These are phyloP conservation scores for Ornithoptera priamus DNA, from an alignment of 2,888 invertebrate genomes.

Conservation along the genomic window DNA sequence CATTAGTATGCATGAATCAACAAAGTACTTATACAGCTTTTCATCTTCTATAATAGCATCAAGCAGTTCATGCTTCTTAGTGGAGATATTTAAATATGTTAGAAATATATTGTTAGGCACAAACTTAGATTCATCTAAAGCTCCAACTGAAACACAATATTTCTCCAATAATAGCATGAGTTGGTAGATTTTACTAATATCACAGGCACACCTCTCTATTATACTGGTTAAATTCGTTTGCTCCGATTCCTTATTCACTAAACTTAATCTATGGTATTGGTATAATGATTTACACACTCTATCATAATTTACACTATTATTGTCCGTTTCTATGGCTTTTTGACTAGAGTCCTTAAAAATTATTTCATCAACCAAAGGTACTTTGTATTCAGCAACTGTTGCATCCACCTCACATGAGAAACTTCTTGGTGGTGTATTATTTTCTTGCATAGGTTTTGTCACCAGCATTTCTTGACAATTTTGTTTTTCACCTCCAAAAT, in stretches of 20 bases:
- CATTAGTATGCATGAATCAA: constrained; percentile 79
- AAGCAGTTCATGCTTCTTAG: constrained; percentile 50
- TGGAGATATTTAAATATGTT: constrained; percentile 57
- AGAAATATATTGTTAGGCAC: constrained; percentile 69
- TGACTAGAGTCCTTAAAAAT: constrained; percentile 74
- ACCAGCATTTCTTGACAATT: constrained; percentile 32
- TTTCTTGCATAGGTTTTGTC: constrained; percentile 36
- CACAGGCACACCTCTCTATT: constrained; percentile 68
- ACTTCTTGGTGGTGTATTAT: constrained; percentile 44
- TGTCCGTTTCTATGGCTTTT: constrained; percentile 62
- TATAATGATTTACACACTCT: constrained; percentile 64
- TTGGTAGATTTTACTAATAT: constrained; percentile 67
- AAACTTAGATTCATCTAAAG: constrained; percentile 62
- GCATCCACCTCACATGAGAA: constrained; percentile 43
- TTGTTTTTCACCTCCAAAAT: constrained; percentile 59
- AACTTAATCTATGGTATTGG: constrained; percentile 70
- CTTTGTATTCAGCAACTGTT: constrained; percentile 37
- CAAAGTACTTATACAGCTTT: constrained; percentile 73
- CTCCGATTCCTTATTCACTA: constrained; percentile 65
- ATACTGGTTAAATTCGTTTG: constrained; percentile 67
- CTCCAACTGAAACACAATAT: constrained; percentile 66
- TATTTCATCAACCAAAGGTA: constrained; percentile 55
- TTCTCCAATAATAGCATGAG: constrained; percentile 65
- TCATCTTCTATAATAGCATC: constrained; percentile 63
- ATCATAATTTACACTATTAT: constrained; percentile 54